Conservation (phyloP, 2,113 vertebrate species). For the Tyto alba region DNA sequence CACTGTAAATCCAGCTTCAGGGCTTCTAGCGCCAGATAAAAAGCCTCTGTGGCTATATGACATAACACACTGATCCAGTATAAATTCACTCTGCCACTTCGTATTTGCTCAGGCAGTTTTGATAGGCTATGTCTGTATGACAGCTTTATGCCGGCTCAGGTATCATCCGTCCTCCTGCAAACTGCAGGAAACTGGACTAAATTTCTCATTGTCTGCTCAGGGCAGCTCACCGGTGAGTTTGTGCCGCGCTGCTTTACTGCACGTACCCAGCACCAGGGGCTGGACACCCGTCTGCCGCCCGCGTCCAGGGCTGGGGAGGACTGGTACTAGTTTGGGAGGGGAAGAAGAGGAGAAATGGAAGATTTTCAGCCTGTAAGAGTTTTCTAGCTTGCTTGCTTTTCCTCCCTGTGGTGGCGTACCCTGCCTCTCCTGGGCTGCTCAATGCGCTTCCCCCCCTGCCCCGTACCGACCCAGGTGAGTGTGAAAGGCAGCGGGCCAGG, state of each 20-base stretch:
- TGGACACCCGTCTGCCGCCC: accelerated
- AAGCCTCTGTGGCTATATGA: background rate
- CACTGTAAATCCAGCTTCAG: background rate
- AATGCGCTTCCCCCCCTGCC: too few relatives aligned
- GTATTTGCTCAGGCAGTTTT: background rate
- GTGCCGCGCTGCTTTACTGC: background rate
- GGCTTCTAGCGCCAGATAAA: background rate
- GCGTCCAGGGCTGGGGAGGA: background rate
- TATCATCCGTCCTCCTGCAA: background rate
- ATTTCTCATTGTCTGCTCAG: background rate
- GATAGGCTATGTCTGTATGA: background rate
- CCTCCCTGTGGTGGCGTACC: too few relatives aligned
- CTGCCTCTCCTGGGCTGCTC: too few relatives aligned
- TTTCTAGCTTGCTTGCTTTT: background rate
- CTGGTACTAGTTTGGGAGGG: too few relatives aligned
- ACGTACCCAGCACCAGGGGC: accelerated
- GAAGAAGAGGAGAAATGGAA: background rate
- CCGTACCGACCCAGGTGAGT: too few relatives aligned
- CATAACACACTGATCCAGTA: background rate
- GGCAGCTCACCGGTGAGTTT: background rate
- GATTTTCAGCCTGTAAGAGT: background rate
- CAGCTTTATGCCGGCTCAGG: background rate
- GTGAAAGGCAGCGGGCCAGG: too few relatives aligned
- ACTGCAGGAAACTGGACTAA: background rate
- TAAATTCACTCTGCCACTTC: background rate